These are phyloP conservation scores for Metellina segmentata DNA, from an alignment of 2,888 invertebrate species.

Conservation along the genomic window DNA sequence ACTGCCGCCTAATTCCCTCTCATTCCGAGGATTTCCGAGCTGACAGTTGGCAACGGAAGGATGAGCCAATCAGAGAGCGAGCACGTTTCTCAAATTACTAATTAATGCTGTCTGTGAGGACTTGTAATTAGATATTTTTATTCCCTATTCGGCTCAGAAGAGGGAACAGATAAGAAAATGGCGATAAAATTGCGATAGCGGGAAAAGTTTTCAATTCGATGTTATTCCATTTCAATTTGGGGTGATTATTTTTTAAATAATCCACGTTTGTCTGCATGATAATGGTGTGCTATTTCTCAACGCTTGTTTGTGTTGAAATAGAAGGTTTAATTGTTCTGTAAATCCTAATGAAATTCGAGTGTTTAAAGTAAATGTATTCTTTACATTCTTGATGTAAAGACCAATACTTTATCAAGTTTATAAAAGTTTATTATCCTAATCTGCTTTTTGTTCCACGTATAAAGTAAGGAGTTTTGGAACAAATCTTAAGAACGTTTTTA, in stretches of 20 bases:
- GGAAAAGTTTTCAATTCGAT: not conserved
- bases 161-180: no score
- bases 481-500: no score
- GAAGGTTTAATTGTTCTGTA: no score
- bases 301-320: no score
- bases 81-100: constrained; percentile 37
- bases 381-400: no score
- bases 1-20: constrained; percentile 9
- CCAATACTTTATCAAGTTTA: no score
- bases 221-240: not conserved
- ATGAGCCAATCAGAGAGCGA: not conserved
- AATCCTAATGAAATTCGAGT: no score
- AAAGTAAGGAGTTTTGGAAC: no score
- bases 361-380: no score
- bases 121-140: constrained; percentile 21
- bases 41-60: constrained; percentile 7
- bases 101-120: constrained; percentile 29
- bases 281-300: no score
- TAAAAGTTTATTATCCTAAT: no score
- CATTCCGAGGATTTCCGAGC: constrained; percentile 9
- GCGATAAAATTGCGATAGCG: not conserved
- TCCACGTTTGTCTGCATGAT: not conserved
- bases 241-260: not conserved
- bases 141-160: not conserved
- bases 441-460: no score